These are phyloP conservation scores for Habroteleia sp. DNA, from an alignment of 2,888 invertebrate genomes.

Conservation along the genomic window DNA sequence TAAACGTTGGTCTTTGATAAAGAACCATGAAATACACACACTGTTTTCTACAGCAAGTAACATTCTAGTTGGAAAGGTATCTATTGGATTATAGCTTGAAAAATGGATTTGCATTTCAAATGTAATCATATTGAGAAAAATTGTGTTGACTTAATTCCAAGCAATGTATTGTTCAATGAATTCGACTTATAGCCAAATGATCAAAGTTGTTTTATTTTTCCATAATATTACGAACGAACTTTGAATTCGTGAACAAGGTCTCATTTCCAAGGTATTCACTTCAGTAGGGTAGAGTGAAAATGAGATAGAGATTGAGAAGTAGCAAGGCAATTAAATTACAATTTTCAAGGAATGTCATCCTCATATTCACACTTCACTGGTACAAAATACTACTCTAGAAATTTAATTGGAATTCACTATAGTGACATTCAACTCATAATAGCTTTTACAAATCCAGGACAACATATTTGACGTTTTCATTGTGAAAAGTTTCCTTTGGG, in stretches of 20 bases:
- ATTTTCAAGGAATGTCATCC: slow-evolving; percentile 25
- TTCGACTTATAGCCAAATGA: slow-evolving; percentile 3
- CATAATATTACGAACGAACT: slow-evolving; percentile 10
- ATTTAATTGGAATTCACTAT: slow-evolving; percentile 36
- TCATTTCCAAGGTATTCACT: slow-evolving; percentile 9
- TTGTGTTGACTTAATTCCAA: neutral
- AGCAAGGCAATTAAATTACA: slow-evolving; percentile 32
- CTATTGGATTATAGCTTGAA: neutral
- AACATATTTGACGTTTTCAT: slow-evolving; percentile 40
- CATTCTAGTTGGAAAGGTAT: neutral
- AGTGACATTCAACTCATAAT: slow-evolving; percentile 7
- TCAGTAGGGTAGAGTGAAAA: slow-evolving; percentile 11
- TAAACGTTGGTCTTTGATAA: slow-evolving; percentile 42
- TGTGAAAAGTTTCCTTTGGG: slow-evolving; percentile 24
- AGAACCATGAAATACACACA: slow-evolving; percentile 31
- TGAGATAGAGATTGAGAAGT: slow-evolving; percentile 27
- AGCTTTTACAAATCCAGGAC: slow-evolving; percentile 26
- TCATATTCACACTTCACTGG: slow-evolving; percentile 21
- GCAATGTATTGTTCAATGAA: neutral
- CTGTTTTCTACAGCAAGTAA: slow-evolving; percentile 1
- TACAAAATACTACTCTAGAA: slow-evolving; percentile 11
- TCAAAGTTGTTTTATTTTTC: slow-evolving; percentile 14
- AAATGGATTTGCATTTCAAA: slow-evolving; percentile 5
- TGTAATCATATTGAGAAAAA: slow-evolving; percentile 4
- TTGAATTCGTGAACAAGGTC: slow-evolving; percentile 7